Evolutionary conservation across 2,113 vertebrate species (phyloP).

Genomic region (Prietella phreatophila): DNA sequence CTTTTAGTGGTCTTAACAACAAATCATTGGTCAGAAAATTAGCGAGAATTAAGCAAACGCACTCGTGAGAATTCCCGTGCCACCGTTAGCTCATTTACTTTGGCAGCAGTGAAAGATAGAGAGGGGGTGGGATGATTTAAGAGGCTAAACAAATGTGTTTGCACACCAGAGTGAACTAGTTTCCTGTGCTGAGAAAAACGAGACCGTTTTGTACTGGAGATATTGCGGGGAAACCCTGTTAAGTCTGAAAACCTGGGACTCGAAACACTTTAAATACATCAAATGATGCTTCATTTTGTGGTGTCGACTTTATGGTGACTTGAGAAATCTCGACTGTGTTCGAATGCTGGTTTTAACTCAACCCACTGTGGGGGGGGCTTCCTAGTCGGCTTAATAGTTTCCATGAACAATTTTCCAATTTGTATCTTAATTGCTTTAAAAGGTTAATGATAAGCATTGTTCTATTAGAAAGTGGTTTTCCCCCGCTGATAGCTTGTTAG

Average conservation of each 20-base stretch:
- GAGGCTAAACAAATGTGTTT: not conserved
- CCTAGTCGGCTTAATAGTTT: not conserved
- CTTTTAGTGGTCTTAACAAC: too few relatives aligned
- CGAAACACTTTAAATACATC: not conserved
- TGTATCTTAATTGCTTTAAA: not conserved
- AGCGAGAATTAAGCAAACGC: too few relatives aligned
- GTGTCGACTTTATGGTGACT: not conserved
- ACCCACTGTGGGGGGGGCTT: not conserved
- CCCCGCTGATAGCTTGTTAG: not conserved
- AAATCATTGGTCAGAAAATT: too few relatives aligned
- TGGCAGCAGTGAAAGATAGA: not conserved
- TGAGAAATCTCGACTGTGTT: not conserved
- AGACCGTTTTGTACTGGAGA: not conserved
- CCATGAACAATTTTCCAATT: not conserved
- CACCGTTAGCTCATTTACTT: too few relatives aligned
- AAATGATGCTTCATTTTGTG: not conserved
- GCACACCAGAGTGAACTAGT: not conserved
- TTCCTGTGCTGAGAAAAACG: not conserved
- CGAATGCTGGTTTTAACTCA: not conserved
- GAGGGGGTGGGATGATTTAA: not conserved
- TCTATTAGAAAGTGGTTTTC: not conserved
- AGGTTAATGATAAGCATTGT: not conserved
- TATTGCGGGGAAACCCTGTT: not conserved
- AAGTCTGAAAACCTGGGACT: not conserved
- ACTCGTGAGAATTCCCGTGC: too few relatives aligned